These are phyloP conservation scores for Lates japonicus DNA, from an alignment of 2,797 vertebrate species.

Conservation along the genomic window DNA sequence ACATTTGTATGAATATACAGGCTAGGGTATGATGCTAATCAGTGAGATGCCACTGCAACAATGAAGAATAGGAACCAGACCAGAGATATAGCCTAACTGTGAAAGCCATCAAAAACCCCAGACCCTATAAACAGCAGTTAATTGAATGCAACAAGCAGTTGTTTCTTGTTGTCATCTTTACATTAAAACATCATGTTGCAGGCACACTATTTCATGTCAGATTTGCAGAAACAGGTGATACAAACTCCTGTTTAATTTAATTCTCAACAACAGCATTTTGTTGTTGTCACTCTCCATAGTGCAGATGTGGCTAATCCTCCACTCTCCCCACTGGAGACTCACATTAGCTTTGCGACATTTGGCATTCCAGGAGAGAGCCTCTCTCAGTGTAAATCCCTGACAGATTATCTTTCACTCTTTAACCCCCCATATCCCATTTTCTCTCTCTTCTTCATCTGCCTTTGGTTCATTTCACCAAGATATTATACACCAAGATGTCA, in stretches of 20 bases:
- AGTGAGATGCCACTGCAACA: too few relatives aligned
- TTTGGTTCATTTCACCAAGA: constrained; percentile 56
- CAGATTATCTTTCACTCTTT: constrained; percentile 63
- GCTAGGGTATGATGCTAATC: too few relatives aligned
- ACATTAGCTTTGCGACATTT: constrained; percentile 60
- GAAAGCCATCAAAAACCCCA: background rate
- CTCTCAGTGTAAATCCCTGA: constrained; percentile 64
- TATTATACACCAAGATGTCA: constrained; percentile 62
- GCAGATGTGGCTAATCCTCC: constrained; percentile 65
- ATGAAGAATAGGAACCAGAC: too few relatives aligned
- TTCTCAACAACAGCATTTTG: constrained; percentile 48
- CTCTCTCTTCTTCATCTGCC: constrained; percentile 27
- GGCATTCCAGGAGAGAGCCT: constrained; percentile 58
- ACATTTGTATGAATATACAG: too few relatives aligned
- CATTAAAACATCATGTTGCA: constrained; percentile 26
- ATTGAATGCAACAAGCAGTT: constrained; percentile 16
- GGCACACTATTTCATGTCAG: constrained; percentile 12
- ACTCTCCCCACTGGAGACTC: constrained; percentile 46
- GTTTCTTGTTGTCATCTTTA: constrained; percentile 32
- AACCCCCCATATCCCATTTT: constrained; percentile 1
- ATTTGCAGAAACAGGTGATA: constrained; percentile 43
- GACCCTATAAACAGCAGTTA: constrained; percentile 13
- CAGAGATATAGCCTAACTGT: background rate
- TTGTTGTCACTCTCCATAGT: constrained; percentile 56
- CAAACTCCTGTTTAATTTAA: constrained; percentile 44